A percentile compares a stretch with the other conserved stretches of the same genome.
Evolutionary conservation across 2,113 vertebrate genomes (phyloP).

Genomic region (Pelvicachromis taeniatus): DNA sequence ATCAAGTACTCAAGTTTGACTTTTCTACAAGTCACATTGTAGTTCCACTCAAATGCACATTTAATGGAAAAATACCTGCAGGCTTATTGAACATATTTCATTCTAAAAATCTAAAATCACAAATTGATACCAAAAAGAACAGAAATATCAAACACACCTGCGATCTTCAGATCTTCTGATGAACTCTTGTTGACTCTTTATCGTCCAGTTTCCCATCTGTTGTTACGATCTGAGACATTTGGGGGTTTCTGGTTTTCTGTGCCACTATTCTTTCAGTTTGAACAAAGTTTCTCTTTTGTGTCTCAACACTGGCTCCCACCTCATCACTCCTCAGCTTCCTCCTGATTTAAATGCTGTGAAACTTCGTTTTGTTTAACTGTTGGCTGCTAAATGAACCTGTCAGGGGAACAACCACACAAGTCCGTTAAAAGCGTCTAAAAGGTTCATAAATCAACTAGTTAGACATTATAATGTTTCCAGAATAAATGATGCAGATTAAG

Average conservation of each 20-base stretch:
- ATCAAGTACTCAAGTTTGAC: neutral
- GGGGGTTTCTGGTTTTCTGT: neutral
- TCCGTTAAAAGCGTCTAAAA: neutral
- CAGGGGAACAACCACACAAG: neutral
- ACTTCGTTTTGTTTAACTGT: neutral
- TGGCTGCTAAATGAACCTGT: constrained; percentile 4
- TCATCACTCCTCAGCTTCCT: neutral
- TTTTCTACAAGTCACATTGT: neutral
- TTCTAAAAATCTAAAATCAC: neutral
- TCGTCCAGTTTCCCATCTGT: neutral
- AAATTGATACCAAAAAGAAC: neutral
- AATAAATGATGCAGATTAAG: neutral
- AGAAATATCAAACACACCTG: neutral
- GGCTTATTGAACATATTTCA: neutral
- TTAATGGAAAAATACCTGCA: neutral
- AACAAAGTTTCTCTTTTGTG: neutral
- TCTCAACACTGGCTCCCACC: neutral
- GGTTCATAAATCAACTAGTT: neutral
- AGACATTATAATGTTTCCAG: neutral
- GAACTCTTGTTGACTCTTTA: neutral
- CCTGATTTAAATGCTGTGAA: neutral
- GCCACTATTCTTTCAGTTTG: neutral
- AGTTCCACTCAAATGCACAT: neutral
- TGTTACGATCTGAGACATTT: neutral
- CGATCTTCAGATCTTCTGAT: neutral